Evolutionary conservation across 2,888 invertebrate species (phyloP).

Genomic region (Melipona beecheii): DNA sequence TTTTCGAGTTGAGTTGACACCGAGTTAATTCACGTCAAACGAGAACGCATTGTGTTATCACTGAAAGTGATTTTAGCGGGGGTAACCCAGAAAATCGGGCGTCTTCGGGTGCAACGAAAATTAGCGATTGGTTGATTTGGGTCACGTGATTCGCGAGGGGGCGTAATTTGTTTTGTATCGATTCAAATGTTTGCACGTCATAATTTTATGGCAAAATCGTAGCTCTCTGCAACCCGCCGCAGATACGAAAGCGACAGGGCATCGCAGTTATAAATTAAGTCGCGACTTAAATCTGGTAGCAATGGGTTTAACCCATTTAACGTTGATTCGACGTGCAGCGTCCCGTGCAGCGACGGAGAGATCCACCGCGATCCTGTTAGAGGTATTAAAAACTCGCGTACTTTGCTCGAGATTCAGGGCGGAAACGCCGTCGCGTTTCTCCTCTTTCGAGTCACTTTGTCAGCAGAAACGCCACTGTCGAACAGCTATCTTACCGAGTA

Average conservation of each 20-base stretch:
- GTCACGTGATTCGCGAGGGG: too few species aligned
- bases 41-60: background rate
- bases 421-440: background rate
- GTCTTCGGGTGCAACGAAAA: too few species aligned
- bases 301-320: constrained; percentile 43
- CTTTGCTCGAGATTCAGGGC: background rate
- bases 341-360: background rate
- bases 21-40: background rate
- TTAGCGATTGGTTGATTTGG: too few species aligned
- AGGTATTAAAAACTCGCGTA: constrained; percentile 29
- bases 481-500: background rate
- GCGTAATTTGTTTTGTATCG: too few species aligned
- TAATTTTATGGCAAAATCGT: constrained; percentile 24
- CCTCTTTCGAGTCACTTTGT: constrained; percentile 10
- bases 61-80: too few species aligned
- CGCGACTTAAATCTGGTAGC: constrained; percentile 41
- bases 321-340: constrained; percentile 13
- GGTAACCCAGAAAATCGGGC: too few species aligned
- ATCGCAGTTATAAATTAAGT: constrained; percentile 48
- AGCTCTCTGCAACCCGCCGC: constrained; percentile 40
- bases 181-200: too few species aligned
- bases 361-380: constrained; percentile 31
- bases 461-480: constrained; percentile 4
- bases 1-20: too few species aligned
- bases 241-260: constrained; percentile 46